phyloP scores from a whole-genome alignment of 2,113 vertebrate species.

The Calidris pygmaea region DNA sequence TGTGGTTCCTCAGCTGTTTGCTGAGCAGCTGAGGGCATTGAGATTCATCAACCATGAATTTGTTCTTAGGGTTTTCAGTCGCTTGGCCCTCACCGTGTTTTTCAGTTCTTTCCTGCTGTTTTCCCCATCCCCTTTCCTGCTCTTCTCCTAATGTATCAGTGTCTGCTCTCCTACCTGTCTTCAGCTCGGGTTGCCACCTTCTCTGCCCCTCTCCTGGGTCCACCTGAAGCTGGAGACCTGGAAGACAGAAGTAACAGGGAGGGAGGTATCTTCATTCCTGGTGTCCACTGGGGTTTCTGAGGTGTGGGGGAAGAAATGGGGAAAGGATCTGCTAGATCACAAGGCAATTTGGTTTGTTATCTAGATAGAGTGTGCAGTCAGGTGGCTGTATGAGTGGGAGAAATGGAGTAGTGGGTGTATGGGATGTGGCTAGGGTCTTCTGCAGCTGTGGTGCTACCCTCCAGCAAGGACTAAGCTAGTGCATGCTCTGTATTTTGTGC shows the following conservation, averaged over 20 bases:
- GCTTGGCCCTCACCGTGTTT: neutral
- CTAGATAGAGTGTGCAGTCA: neutral
- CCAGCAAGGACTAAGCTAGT: neutral
- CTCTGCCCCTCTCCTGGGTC: neutral
- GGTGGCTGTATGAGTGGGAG: neutral
- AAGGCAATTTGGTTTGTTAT: neutral
- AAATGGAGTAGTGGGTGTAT: neutral
- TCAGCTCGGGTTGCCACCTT: neutral
- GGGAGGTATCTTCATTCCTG: neutral
- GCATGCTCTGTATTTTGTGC: neutral
- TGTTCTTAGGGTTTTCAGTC: neutral
- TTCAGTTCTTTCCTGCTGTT: neutral
- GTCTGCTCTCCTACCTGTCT: neutral
- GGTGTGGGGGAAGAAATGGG: neutral
- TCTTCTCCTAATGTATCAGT: neutral
- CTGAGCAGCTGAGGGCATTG: neutral
- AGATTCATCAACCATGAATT: neutral
- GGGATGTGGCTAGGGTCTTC: neutral
- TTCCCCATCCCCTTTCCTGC: accelerated
- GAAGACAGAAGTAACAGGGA: neutral
- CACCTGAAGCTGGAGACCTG: neutral
- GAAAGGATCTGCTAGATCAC: neutral
- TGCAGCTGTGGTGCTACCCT: neutral
- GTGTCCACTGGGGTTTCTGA: neutral
- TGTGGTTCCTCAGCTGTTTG: neutral